Evolutionary conservation across 1,140 invertebrate species (phyloP), one percentile per base, ranked within the genome.

Genomic region (Monomorium pharaonis): DNA sequence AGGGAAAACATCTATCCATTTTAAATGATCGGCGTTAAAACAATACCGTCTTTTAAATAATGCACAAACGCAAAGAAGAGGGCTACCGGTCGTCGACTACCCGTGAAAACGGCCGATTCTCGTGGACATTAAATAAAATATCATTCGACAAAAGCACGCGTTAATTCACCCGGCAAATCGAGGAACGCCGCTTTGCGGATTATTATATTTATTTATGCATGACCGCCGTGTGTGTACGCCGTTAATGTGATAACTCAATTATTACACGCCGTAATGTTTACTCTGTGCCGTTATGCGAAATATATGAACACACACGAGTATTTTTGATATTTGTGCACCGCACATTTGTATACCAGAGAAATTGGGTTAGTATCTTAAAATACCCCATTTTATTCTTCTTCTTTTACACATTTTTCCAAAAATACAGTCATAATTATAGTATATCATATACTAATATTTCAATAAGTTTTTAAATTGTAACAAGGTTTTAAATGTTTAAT

Each of bases 171-270:
- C 2, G 56, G 87, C 75, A 44, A 76, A 85, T 88, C 21, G 87
- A 86, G 88, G 87, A 76, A 49, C 18, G 87, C 65, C 72, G 65
- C 54, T 65, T 72, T 37, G 49, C 56, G 56, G 84, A 89, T 88
- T 86, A 86, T 85, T 89, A 77, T 78, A 86, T 89, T 88, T 86
- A 74, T 89, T 88, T 89, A 88, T 88, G 84, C 69, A 54, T 88
- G 60, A 51, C 42, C 37, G 62, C 44, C 54, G 72, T 56, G 86
- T 67, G 60, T 80, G 44, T 44, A 86, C 63, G 56, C 85, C 62
- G 70, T 58, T 81, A 78, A 86, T 88, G 86, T 86, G 77, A 88
- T 81, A 89, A 89, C 85, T 88, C 75, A 86, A 89, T 89, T 86
- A 89, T 83, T 47, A 67, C 67, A 21, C 14, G 37, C 51, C 37